Evolutionary conservation across 2,888 invertebrate genomes (phyloP).

Genomic region (Drosophila buzzatii): DNA sequence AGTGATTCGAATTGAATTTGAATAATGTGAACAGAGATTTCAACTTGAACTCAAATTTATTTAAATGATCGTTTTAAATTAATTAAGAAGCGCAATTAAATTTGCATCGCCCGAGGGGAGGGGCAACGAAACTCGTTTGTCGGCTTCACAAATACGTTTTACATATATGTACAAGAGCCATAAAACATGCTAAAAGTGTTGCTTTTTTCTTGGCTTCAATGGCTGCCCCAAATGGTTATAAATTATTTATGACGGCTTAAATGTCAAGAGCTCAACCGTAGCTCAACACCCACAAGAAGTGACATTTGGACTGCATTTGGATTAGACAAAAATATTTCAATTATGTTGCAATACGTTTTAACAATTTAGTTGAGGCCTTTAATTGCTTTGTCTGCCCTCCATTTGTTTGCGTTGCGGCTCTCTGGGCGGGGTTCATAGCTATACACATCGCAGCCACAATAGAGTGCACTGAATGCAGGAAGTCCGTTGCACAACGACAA

Average conservation of each 20-base stretch:
- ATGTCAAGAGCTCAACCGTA: constrained; percentile 48
- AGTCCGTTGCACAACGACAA: constrained; percentile 38
- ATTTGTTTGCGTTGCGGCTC: constrained; percentile 2
- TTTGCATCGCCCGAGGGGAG: constrained; percentile 40
- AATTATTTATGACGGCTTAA: constrained; percentile 48
- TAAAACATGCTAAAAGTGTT: constrained; percentile 45
- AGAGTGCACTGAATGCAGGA: constrained; percentile 49
- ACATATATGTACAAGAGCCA: constrained; percentile 43
- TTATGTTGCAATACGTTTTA: constrained; percentile 32
- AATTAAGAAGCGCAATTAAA: constrained; percentile 59
- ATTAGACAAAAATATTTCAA: constrained; percentile 48
- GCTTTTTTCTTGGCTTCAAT: constrained; percentile 21
- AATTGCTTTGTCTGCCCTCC: constrained; percentile 34
- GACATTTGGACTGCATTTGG: constrained; percentile 46
- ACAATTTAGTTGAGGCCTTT: constrained; percentile 25
- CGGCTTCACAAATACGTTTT: constrained; percentile 22
- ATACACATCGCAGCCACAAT: constrained; percentile 26
- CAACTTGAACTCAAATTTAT: constrained; percentile 45
- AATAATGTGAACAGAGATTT: constrained; percentile 15
- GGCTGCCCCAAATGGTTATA: constrained; percentile 51
- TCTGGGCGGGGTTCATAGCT: neutral
- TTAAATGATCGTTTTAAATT: constrained; percentile 59
- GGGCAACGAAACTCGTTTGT: constrained; percentile 39
- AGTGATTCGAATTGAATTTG: constrained; percentile 16
- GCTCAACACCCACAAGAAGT: constrained; percentile 58